Conservation (phyloP, 2,888 invertebrate species). For the Spilarctia lutea region DNA sequence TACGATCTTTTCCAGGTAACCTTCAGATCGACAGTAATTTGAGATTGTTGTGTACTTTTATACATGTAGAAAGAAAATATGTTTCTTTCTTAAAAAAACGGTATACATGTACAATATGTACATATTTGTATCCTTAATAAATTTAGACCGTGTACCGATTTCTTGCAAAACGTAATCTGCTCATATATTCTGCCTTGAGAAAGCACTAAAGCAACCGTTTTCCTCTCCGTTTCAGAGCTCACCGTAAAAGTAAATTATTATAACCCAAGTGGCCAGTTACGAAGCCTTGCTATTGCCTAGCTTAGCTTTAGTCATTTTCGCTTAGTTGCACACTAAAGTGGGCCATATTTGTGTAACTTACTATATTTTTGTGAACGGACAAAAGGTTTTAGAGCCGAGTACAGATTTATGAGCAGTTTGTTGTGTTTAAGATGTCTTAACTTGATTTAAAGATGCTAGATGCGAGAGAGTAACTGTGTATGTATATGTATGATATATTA, state of each 20-base stretch:
- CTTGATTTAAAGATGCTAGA: neutral
- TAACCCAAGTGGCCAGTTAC: constrained; percentile 52
- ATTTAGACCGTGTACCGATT: neutral
- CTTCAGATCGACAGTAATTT: no score
- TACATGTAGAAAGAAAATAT: neutral
- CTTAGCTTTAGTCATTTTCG: constrained; percentile 11
- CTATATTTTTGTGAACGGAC: neutral
- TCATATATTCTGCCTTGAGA: constrained; percentile 15
- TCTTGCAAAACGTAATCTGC: constrained; percentile 7
- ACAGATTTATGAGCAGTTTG: neutral
- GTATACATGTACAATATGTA: neutral
- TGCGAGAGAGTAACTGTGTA: no score
- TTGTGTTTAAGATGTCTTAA: neutral
- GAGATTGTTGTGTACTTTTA: neutral
- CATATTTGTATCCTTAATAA: neutral
- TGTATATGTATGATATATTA: neutral
- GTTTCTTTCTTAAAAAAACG: neutral
- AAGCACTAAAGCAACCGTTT: constrained; percentile 26
- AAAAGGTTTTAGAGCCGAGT: neutral
- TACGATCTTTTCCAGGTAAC: no score
- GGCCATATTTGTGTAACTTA: constrained; percentile 1
- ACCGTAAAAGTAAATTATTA: constrained; percentile 56
- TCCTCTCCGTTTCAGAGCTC: constrained; percentile 33
- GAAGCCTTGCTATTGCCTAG: constrained; percentile 11
- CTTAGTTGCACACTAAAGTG: constrained; percentile 7